Percentiles rank a stretch among this genome's conserved stretches.
Evolutionary conservation across 2,113 vertebrate genomes (phyloP).

Genomic region (Hyaena hyaena): DNA sequence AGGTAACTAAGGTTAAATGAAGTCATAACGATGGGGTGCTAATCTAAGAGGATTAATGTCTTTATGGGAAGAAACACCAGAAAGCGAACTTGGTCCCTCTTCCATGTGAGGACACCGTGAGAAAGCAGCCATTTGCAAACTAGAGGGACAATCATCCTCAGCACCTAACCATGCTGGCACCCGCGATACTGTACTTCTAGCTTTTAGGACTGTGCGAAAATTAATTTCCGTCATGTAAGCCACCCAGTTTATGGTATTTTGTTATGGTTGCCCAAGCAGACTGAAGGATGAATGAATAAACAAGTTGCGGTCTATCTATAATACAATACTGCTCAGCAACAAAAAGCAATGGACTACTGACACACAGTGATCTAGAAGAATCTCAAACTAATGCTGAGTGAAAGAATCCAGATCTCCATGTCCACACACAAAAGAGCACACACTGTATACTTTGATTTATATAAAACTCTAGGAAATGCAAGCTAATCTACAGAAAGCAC

Average conservation of each 20-base stretch:
- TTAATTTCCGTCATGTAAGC: not conserved
- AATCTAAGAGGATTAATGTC: not conserved
- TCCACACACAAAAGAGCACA: not conserved
- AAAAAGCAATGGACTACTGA: not conserved
- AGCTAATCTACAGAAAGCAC: not conserved
- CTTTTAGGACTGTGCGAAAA: not conserved
- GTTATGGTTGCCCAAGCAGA: not conserved
- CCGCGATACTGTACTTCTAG: not conserved
- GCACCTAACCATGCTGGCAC: not conserved
- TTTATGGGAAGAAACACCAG: not conserved
- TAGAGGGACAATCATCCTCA: not conserved
- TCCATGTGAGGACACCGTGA: not conserved
- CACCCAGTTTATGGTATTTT: not conserved
- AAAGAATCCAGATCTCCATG: not conserved
- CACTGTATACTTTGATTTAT: not conserved
- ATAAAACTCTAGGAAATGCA: constrained; percentile 23
- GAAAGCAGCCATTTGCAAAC: not conserved
- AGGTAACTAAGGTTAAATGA: not conserved
- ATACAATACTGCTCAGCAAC: not conserved
- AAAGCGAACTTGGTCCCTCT: not conserved
- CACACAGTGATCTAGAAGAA: not conserved
- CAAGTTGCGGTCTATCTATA: not conserved
- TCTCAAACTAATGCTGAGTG: not conserved
- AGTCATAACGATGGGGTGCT: not conserved
- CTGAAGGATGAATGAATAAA: not conserved